phyloP scores from a whole-genome alignment of 2,888 invertebrate species.

The Lepas anatifera region DNA sequence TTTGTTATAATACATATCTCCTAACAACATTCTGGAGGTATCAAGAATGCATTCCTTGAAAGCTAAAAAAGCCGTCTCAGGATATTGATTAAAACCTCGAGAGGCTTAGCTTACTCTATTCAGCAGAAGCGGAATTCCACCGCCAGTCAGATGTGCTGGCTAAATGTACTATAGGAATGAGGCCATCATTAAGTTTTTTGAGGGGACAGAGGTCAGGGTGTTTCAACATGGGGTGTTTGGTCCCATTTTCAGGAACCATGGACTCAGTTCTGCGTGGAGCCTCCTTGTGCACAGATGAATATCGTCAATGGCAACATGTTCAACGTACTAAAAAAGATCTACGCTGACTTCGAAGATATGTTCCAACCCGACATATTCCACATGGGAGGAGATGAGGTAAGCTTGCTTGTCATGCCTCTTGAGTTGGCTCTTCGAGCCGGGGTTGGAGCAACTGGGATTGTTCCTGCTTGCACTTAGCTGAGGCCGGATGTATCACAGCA shows the following conservation, averaged over 20 bases:
- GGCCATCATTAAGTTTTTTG: too few relatives aligned
- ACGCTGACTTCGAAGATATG: constrained; percentile 15
- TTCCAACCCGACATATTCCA: constrained; percentile 17
- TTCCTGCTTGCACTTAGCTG: neutral
- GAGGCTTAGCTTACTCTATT: too few relatives aligned
- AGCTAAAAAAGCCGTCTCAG: neutral
- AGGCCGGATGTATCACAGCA: too few relatives aligned
- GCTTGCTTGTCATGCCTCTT: too few relatives aligned
- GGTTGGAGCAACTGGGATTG: too few relatives aligned
- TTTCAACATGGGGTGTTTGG: neutral
- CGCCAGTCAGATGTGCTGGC: too few relatives aligned
- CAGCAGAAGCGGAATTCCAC: too few relatives aligned
- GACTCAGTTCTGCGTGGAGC: constrained; percentile 63
- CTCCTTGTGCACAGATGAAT: constrained; percentile 74
- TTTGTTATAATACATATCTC: neutral
- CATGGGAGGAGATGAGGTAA: constrained; percentile 22
- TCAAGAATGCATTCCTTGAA: too few relatives aligned
- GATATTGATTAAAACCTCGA: neutral
- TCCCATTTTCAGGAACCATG: constrained; percentile 43
- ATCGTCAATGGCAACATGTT: constrained; percentile 43
- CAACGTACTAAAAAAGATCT: constrained; percentile 21
- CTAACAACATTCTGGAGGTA: neutral
- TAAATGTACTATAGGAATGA: too few relatives aligned
- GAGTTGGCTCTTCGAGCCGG: too few relatives aligned
- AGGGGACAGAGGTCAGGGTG: neutral